phyloP scores from a whole-genome alignment of 2,113 vertebrate species.

The Elephas maximus region DNA sequence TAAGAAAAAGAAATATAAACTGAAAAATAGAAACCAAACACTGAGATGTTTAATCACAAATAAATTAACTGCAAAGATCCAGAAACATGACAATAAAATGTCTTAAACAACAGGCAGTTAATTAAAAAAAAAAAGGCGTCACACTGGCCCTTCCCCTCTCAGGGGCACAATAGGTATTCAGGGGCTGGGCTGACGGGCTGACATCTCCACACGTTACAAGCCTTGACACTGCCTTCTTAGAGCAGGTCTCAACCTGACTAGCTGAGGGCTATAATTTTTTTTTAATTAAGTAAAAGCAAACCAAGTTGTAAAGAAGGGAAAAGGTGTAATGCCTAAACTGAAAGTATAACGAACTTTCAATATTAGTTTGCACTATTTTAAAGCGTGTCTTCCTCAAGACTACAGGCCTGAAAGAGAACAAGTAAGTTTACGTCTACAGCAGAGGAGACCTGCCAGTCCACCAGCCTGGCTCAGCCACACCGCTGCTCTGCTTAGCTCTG shows the following conservation, averaged over 20 bases:
- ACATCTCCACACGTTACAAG: not conserved
- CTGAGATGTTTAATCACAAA: not conserved
- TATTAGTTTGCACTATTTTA: not conserved
- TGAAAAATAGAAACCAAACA: not conserved
- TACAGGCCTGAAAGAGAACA: not conserved
- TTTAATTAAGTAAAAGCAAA: conserved; percentile 25
- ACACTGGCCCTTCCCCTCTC: not conserved
- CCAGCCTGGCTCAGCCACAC: not conserved
- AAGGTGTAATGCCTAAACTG: not conserved
- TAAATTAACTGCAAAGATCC: not conserved
- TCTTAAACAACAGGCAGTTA: not conserved
- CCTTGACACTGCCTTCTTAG: not conserved
- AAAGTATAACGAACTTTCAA: not conserved
- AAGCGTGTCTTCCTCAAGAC: not conserved
- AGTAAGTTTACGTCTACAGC: not conserved
- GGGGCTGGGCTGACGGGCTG: not conserved
- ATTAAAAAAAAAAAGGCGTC: not conserved
- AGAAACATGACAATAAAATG: not conserved
- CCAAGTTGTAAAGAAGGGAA: not conserved
- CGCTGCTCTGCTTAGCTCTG: not conserved
- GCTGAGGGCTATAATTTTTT: not conserved
- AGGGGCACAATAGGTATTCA: not conserved
- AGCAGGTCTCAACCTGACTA: conserved; percentile 14
- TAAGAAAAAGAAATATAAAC: not conserved
- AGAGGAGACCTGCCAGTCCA: not conserved